Evolutionary conservation across 2,113 vertebrate species (phyloP), one percentile per base, ranked within the genome.

Genomic region (Macrotus californicus): DNA sequence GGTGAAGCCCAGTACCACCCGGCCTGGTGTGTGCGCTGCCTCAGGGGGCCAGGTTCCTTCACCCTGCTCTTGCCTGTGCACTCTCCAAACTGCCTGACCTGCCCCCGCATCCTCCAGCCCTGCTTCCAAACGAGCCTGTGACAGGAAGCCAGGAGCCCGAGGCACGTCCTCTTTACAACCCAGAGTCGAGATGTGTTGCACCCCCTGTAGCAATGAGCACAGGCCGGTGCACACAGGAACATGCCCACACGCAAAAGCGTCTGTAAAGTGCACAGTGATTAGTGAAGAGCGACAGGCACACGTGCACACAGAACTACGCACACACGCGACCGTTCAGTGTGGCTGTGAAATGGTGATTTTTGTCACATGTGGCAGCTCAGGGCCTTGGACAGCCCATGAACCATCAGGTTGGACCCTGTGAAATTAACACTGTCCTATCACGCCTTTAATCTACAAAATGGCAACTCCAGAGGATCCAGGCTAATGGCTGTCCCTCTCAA

Each of bases 241-340:
- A 12, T 0, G 19, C 14, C 13, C 0, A 13, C 1, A n/a, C 6
- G 69, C 11, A 59, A 6, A 50, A n/a, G 11, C 16, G 12, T 14
- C 15, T 21, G 19, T 3, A 31, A 91, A 39, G 43, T 29, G 29
- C 0, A 5, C 9, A 11, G 21, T 87, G 3, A 75, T 5, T 29
- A 3, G 13, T 2, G 31, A 16, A 80, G 5, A 15, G 48, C 3
- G 6, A 46, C 13, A 7, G 6, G 24, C 1, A 18, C 16, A 43
- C 2, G 12, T 0, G 15, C 7, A 7, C 1, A 22, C 10, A 13
- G 13, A 21, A 11, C 9, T n/a, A 19, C 2, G 43, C 3, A 26
- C 6, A 36, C 21, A 61, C 18, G 16, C n/a, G 41, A 9, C 56
- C 34, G 36, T 1, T 48, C 11, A 26, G 15, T 8, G 39, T 21